These are phyloP conservation scores for Podarcis siculus DNA, from an alignment of 2,797 vertebrate species.

Conservation along the genomic window DNA sequence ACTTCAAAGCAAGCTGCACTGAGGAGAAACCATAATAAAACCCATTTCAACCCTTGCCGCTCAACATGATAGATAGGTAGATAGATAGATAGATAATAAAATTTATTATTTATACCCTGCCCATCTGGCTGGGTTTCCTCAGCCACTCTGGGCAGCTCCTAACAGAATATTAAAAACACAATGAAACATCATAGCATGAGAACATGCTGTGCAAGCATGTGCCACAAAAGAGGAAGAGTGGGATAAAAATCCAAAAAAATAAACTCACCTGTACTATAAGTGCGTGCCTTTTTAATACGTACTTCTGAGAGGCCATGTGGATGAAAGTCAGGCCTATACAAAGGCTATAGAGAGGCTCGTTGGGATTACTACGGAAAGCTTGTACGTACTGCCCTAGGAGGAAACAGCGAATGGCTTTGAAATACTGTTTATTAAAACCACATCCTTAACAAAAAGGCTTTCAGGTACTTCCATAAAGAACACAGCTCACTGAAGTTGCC, in stretches of 20 bases:
- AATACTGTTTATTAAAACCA: not conserved
- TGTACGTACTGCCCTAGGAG: slow-evolving; percentile 92
- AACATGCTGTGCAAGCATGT: too few relatives aligned
- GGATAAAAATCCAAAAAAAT: too few relatives aligned
- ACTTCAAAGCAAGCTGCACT: not conserved
- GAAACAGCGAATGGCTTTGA: not conserved
- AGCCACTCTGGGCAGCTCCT: too few relatives aligned
- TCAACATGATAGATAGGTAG: not conserved
- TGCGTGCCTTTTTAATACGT: slow-evolving; percentile 89
- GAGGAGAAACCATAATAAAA: not conserved
- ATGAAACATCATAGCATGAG: too few relatives aligned
- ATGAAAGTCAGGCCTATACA: slow-evolving; percentile 95
- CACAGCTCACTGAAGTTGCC: not conserved
- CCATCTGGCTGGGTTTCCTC: too few relatives aligned
- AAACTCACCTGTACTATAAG: slow-evolving; percentile 88
- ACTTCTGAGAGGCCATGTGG: slow-evolving; percentile 98
- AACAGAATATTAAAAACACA: too few relatives aligned
- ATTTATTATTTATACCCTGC: too few relatives aligned
- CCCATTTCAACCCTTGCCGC: rapidly evolving
- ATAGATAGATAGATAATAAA: too few relatives aligned
- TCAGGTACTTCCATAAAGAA: not conserved
- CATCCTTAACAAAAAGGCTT: not conserved
- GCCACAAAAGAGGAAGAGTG: too few relatives aligned
- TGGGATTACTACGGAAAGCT: slow-evolving; percentile 86
- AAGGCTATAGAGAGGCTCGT: slow-evolving; percentile 88